Evolutionary conservation across 2,888 invertebrate genomes (phyloP).

Genomic region (Orchesella flavescens): DNA sequence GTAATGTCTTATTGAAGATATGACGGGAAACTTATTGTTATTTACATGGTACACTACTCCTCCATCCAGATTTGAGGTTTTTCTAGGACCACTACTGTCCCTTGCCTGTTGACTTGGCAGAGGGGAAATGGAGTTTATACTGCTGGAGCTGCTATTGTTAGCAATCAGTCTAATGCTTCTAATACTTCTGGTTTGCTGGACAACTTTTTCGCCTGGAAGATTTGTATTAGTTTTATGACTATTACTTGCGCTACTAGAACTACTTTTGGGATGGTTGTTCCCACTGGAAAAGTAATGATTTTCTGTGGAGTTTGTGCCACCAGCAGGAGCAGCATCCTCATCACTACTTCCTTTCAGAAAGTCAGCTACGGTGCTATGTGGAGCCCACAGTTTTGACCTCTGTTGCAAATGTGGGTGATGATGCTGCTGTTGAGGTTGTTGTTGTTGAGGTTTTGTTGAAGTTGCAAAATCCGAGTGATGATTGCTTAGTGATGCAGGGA

Average conservation of each 20-base stretch:
- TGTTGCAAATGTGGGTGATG: constrained; percentile 44
- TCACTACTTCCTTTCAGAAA: constrained; percentile 61
- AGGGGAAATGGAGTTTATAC: constrained; percentile 34
- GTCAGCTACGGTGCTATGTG: constrained; percentile 64
- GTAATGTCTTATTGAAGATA: constrained; percentile 71
- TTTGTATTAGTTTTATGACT: constrained; percentile 45
- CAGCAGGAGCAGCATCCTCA: constrained; percentile 2
- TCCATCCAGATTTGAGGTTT: constrained; percentile 28
- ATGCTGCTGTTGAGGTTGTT: constrained; percentile 32
- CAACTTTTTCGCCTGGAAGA: constrained; percentile 61
- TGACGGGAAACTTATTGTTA: constrained; percentile 67
- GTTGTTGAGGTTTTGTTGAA: constrained; percentile 43
- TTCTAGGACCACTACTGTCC: constrained; percentile 8
- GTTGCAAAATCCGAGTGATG: constrained; percentile 49
- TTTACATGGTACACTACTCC: constrained; percentile 58
- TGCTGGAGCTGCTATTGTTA: constrained; percentile 48
- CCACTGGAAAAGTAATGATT: constrained; percentile 7
- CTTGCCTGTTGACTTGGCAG: constrained; percentile 49
- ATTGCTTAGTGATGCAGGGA: constrained; percentile 46
- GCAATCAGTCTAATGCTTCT: constrained; percentile 66
- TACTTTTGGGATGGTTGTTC: constrained; percentile 3
- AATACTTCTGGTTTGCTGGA: constrained; percentile 63
- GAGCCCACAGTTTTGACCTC: constrained; percentile 69
- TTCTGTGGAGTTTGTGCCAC: constrained; percentile 45
- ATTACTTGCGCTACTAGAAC: background rate